Percentiles rank a stretch among this genome's conserved stretches.
Conservation (phyloP, 2,797 vertebrate species). For the Eulemur coronatus region DNA sequence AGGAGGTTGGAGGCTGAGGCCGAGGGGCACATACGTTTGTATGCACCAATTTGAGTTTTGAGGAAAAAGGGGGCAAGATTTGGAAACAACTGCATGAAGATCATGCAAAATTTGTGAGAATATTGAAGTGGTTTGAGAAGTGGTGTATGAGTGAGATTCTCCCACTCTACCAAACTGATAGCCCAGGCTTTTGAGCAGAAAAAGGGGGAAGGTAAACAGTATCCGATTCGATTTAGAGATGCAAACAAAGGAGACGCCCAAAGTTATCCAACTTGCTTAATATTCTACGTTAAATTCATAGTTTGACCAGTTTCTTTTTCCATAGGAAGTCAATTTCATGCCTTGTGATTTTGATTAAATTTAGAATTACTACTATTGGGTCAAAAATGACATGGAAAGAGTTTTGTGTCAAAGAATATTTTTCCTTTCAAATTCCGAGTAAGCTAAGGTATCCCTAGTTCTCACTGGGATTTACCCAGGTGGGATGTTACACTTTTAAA, state of each 20-base stretch:
- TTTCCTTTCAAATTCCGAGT: conserved; percentile 29
- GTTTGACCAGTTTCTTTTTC: neutral
- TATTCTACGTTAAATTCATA: neutral
- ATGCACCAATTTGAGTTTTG: neutral
- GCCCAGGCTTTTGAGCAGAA: neutral
- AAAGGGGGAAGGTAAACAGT: neutral
- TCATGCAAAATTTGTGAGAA: neutral
- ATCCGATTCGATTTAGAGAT: neutral
- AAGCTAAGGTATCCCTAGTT: neutral
- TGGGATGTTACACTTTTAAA: conserved; percentile 26
- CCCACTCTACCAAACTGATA: neutral
- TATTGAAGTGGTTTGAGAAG: neutral
- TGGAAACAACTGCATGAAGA: neutral
- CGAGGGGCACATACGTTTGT: neutral
- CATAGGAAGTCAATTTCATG: neutral
- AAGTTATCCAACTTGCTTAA: neutral
- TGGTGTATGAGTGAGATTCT: neutral
- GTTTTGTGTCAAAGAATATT: conserved; percentile 24
- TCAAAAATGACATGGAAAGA: neutral
- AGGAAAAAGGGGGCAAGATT: neutral
- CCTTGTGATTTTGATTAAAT: neutral
- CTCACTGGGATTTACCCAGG: neutral
- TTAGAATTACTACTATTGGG: conserved; percentile 29
- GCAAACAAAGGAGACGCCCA: neutral
- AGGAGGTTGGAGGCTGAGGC: neutral